phyloP scores from a whole-genome alignment of 2,113 vertebrate genomes.

The Paradoxurus hermaphroditus region DNA sequence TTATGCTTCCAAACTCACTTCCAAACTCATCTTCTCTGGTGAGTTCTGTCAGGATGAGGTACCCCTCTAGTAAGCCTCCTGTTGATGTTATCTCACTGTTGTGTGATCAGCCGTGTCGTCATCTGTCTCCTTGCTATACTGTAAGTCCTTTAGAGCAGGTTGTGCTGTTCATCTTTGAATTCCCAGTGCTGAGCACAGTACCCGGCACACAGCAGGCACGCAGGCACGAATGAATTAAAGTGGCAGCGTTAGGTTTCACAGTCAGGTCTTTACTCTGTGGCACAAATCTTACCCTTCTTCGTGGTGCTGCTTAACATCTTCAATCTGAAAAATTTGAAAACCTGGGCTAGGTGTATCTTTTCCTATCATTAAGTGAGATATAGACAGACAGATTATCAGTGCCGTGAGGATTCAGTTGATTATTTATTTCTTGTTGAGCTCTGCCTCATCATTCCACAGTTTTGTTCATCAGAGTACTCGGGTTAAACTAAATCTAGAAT shows the following conservation, averaged over 20 bases:
- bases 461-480: not conserved
- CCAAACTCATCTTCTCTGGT: not conserved
- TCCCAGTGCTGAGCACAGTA: not conserved
- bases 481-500: not conserved
- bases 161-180: not conserved
- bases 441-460: not conserved
- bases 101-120: not conserved
- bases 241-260: conserved; percentile 55
- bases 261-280: conserved; percentile 36
- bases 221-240: conserved; percentile 6
- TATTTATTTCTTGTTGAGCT: not conserved
- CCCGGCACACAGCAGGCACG: not conserved
- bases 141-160: not conserved
- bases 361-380: conserved; percentile 21
- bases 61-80: not conserved
- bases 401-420: not conserved
- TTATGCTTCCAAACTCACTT: not conserved
- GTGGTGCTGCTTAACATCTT: not conserved
- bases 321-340: conserved; percentile 5
- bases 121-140: not conserved
- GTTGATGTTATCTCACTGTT: not conserved
- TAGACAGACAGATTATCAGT: not conserved
- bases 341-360: not conserved
- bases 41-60: not conserved
- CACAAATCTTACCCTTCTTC: conserved; percentile 53